phyloP scores from a whole-genome alignment of 2,888 invertebrate genomes.

The Eupithecia insigniata region DNA sequence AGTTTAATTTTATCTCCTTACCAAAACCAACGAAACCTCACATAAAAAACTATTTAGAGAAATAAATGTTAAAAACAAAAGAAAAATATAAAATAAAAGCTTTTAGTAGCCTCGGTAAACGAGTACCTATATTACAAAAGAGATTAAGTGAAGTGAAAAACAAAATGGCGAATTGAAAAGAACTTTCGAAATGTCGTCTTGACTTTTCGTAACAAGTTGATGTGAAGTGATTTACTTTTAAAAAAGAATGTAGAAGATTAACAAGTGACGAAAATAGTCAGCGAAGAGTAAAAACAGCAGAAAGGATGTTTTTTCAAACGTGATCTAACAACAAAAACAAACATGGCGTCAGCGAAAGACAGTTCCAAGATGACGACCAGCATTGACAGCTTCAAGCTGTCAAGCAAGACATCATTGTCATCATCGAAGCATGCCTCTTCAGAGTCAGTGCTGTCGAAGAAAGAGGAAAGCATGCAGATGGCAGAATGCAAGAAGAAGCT shows the following conservation, averaged over 20 bases:
- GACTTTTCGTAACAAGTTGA: neutral
- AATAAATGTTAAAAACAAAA: neutral
- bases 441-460: conserved; percentile 77
- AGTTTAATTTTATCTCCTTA: conserved; percentile 14
- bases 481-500: conserved; percentile 81
- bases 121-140: neutral
- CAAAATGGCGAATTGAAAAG: conserved; percentile 18
- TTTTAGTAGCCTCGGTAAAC: neutral
- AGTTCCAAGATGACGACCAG: conserved; percentile 76
- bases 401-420: conserved; percentile 73
- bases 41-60: neutral
- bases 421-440: conserved; percentile 80
- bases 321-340: conserved; percentile 36
- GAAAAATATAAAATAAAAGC: neutral
- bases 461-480: conserved; percentile 78
- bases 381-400: conserved; percentile 77
- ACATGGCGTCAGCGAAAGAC: conserved; percentile 78
- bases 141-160: conserved; percentile 16
- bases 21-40: conserved; percentile 1
- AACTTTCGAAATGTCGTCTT: neutral
- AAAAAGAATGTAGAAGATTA: conserved; percentile 26
- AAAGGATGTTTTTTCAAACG: neutral
- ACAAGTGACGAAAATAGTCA: conserved; percentile 4
- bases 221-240: conserved; percentile 7
- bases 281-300: neutral